Percentiles rank a stretch among this genome's conserved stretches.
phyloP scores from a whole-genome alignment of 2,888 invertebrate species.

The Drosophila emarginata region DNA sequence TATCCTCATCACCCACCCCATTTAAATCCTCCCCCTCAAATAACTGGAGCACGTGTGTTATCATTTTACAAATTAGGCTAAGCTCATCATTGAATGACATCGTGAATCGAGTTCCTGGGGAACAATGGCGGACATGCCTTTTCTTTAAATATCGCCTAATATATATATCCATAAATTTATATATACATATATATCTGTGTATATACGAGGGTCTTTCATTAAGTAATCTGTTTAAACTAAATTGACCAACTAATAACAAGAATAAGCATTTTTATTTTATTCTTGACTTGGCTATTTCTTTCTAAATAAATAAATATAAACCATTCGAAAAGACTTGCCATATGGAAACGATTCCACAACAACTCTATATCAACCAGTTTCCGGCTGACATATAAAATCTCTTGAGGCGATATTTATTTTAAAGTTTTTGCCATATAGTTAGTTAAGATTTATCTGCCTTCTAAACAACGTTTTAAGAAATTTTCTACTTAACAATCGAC shows the following conservation, averaged over 20 bases:
- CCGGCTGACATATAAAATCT: no score
- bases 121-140: constrained; percentile 6
- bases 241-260: not conserved
- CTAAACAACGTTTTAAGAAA: not conserved
- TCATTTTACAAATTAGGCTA: constrained; percentile 61
- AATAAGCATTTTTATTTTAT: not conserved
- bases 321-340: no score
- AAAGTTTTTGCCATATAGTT: not conserved
- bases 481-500: not conserved
- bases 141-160: constrained; percentile 29
- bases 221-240: not conserved
- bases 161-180: constrained; percentile 25
- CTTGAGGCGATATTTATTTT: no score
- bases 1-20: constrained; percentile 2
- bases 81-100: constrained; percentile 30
- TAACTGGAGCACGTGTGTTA: constrained; percentile 43
- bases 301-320: no score
- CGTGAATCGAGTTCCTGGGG: constrained; percentile 11
- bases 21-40: constrained; percentile 15
- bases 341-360: no score
- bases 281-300: not conserved
- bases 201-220: constrained; percentile 9
- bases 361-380: no score
- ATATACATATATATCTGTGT: constrained; percentile 13
- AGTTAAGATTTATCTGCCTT: not conserved